phyloP scores from a whole-genome alignment of 2,888 invertebrate genomes.

The Drosophila anomelani region DNA sequence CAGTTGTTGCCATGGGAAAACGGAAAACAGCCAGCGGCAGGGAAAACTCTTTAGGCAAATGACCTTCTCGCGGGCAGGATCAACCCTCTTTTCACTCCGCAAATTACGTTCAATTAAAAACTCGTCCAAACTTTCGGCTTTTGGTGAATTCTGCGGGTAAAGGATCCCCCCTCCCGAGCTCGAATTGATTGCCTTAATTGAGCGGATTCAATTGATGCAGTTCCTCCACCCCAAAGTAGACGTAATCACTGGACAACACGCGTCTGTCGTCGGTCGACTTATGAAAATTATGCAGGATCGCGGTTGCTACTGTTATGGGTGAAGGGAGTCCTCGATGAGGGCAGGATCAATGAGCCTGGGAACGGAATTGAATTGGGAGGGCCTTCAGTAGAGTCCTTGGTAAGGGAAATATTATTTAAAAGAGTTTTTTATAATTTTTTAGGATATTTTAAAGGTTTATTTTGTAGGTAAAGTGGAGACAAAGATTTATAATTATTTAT shows the following conservation, averaged over 20 bases:
- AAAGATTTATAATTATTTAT: neutral
- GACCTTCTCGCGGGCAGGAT: constrained; percentile 55
- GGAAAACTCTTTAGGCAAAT: constrained; percentile 37
- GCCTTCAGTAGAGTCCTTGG: neutral
- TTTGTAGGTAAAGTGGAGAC: neutral
- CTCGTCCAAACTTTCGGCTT: constrained; percentile 41
- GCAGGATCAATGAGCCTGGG: constrained; percentile 64
- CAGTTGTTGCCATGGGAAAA: constrained; percentile 65
- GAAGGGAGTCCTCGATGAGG: constrained; percentile 52
- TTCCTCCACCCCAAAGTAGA: constrained; percentile 18
- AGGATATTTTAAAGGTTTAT: neutral
- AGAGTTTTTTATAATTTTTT: neutral
- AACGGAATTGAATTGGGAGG: neutral
- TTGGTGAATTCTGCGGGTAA: constrained; percentile 65
- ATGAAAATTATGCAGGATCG: constrained; percentile 69
- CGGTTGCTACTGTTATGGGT: constrained; percentile 19
- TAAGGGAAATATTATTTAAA: neutral
- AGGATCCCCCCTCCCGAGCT: constrained; percentile 52
- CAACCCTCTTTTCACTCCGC: constrained; percentile 48
- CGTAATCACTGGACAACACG: constrained; percentile 59
- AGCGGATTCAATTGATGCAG: constrained; percentile 44
- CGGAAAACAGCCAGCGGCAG: constrained; percentile 5
- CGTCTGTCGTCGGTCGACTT: constrained; percentile 46
- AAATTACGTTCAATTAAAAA: constrained; percentile 66
- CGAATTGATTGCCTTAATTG: constrained; percentile 72